phyloP scores from a whole-genome alignment of 1,140 invertebrate genomes.

The Drosophila setifemur region DNA sequence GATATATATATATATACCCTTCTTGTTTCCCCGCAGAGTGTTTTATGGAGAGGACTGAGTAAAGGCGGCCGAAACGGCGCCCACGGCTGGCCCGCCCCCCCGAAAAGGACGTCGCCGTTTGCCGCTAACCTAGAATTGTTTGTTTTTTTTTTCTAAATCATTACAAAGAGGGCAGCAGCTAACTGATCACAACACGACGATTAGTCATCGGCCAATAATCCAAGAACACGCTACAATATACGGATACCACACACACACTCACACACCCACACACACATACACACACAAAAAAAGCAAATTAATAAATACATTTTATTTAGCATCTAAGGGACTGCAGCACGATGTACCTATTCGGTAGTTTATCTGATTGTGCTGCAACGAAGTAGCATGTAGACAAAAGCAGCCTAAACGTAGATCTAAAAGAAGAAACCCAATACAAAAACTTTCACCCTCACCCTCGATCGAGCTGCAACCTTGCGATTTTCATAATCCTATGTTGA shows the following conservation, averaged over 20 bases:
- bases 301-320: conserved; percentile 11
- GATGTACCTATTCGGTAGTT: conserved; percentile 24
- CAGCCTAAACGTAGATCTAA: conserved; percentile 3
- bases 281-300: neutral
- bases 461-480: too few relatives aligned
- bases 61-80: neutral
- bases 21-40: conserved; percentile 18
- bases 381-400: conserved; percentile 22
- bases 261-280: too few relatives aligned
- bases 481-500: too few relatives aligned
- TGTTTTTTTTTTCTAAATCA: neutral
- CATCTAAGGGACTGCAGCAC: conserved; percentile 17
- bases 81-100: conserved; percentile 1
- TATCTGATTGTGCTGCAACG: conserved; percentile 26
- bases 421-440: neutral
- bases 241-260: neutral
- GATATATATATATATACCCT: neutral
- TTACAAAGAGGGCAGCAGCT: neutral
- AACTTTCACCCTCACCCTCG: neutral
- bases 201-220: neutral
- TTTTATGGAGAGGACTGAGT: conserved; percentile 66
- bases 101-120: neutral
- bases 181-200: too few relatives aligned
- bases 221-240: neutral
- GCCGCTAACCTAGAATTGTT: neutral